Evolutionary conservation across 2,797 vertebrate genomes (phyloP).

Genomic region (Brachymystax lenok): DNA sequence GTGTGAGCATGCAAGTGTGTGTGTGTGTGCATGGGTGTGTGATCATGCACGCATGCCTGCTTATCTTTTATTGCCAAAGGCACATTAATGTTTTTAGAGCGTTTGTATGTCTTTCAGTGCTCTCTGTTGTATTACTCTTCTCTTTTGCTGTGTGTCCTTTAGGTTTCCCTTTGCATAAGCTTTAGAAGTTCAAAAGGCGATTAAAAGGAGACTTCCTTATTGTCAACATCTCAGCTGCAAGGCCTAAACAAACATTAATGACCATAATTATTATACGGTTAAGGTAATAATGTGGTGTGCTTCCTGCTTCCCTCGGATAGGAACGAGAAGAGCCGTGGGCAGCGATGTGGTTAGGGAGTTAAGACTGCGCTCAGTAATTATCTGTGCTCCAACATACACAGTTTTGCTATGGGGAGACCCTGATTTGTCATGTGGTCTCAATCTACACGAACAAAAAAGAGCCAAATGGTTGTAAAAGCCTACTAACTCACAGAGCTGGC

Average conservation of each 20-base stretch:
- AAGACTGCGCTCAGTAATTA: too few relatives aligned
- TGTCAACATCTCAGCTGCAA: background rate
- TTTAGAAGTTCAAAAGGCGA: background rate
- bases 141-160: background rate
- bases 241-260: constrained; percentile 30
- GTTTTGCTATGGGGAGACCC: background rate
- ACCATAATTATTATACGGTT: constrained; percentile 20
- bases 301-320: background rate
- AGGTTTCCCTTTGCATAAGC: constrained; percentile 1
- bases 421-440: background rate
- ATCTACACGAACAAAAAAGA: constrained; percentile 29
- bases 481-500: background rate
- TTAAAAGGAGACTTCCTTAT: background rate
- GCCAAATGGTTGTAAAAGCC: constrained; percentile 17
- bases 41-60: background rate
- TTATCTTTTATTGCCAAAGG: background rate
- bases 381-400: too few relatives aligned
- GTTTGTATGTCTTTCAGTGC: background rate
- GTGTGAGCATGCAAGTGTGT: too few relatives aligned
- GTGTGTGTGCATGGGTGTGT: background rate
- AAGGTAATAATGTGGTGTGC: constrained; percentile 22
- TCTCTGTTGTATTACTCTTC: background rate
- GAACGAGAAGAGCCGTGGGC: background rate
- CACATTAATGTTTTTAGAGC: too few relatives aligned
- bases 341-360: background rate